A percentile compares a stretch with the other conserved stretches of the same genome.
Conservation (phyloP, 1,140 invertebrate genomes). For the Epicauta chinensis region DNA sequence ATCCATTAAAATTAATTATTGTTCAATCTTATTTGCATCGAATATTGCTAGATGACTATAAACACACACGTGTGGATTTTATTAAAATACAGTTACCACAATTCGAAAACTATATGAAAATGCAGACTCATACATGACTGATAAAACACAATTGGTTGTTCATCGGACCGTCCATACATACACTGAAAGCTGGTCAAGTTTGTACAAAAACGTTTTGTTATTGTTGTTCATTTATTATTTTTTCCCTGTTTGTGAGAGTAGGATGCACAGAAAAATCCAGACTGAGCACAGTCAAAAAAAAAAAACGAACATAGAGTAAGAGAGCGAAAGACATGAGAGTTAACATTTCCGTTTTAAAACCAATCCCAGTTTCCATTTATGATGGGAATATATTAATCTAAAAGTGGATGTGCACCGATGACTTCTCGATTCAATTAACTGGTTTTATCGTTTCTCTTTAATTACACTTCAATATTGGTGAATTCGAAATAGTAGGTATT, state of each 20-base stretch:
- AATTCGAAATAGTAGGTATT: no score
- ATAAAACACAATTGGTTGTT: slow-evolving; percentile 28
- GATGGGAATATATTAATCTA: slow-evolving; percentile 17
- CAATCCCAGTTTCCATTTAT: slow-evolving; percentile 20
- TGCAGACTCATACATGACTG: slow-evolving; percentile 25
- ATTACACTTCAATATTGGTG: no score
- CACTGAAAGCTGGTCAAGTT: slow-evolving; percentile 25
- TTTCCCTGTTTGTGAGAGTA: no score
- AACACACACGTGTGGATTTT: no score
- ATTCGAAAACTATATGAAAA: slow-evolving; percentile 5
- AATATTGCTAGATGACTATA: no score
- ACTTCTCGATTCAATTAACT: slow-evolving; percentile 15
- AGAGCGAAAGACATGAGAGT: slow-evolving; percentile 10
- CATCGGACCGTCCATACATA: slow-evolving; percentile 19
- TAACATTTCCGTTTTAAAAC: slow-evolving; percentile 24
- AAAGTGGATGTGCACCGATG: slow-evolving; percentile 16
- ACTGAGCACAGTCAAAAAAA: no score
- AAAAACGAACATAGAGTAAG: no score
- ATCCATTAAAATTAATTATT: no score
- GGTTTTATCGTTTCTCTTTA: not conserved
- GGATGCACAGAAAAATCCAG: no score
- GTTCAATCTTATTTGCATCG: no score
- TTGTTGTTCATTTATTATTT: slow-evolving; percentile 6
- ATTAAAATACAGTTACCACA: slow-evolving; percentile 1
- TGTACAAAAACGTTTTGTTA: slow-evolving; percentile 11